These are phyloP conservation scores for Ormyrus pomaceus DNA, from an alignment of 2,888 invertebrate species.

Conservation along the genomic window DNA sequence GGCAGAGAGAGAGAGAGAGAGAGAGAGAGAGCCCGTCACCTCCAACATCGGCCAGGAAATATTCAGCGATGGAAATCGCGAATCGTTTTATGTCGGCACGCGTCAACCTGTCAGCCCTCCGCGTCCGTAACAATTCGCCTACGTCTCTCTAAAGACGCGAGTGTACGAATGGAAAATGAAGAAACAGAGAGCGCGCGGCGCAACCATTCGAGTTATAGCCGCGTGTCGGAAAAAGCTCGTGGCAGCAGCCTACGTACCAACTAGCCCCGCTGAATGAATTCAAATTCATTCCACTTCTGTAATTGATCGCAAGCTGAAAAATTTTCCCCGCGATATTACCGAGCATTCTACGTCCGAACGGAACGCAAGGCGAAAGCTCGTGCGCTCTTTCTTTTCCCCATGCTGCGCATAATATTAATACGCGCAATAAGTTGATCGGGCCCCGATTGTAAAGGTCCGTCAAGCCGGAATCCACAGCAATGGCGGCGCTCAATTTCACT, in stretches of 20 bases:
- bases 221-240: background rate
- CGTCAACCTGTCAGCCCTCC: slow-evolving; percentile 70
- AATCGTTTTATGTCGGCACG: slow-evolving; percentile 68
- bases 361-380: too few relatives aligned
- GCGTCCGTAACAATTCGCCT: slow-evolving; percentile 65
- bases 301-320: slow-evolving; percentile 46
- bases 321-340: too few relatives aligned
- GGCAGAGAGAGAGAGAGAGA: too few relatives aligned
- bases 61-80: slow-evolving; percentile 65
- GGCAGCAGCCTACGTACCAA: background rate
- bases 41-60: slow-evolving; percentile 1
- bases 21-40: too few relatives aligned
- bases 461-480: too few relatives aligned
- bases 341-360: too few relatives aligned
- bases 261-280: background rate
- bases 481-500: too few relatives aligned
- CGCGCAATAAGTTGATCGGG: too few relatives aligned
- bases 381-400: too few relatives aligned
- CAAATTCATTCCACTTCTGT: slow-evolving; percentile 49
- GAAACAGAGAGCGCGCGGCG: slow-evolving; percentile 55
- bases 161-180: slow-evolving; percentile 55
- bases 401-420: too few relatives aligned
- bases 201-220: slow-evolving; percentile 61
- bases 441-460: too few relatives aligned
- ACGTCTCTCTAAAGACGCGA: slow-evolving; percentile 67